phyloP scores from a whole-genome alignment of 64 coral and sea anemone genomes.

The Exaiptasia diaphana region DNA sequence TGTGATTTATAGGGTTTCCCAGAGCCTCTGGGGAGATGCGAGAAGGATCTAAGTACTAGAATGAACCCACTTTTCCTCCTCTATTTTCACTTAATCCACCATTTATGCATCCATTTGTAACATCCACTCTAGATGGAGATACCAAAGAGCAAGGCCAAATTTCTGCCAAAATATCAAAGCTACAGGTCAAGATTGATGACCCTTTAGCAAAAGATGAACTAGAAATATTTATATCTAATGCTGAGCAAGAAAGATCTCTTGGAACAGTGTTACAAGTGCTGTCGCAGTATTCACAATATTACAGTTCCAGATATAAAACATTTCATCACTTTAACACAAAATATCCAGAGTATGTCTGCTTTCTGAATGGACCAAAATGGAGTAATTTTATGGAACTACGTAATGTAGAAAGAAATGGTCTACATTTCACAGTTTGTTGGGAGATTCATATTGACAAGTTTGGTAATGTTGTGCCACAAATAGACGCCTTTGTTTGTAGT shows the following conservation, averaged over 20 bases:
- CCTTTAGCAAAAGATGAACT: conserved; percentile 59
- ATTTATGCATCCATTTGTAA: no score
- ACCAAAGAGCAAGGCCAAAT: background rate
- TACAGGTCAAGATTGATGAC: conserved; percentile 13
- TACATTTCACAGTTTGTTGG: conserved; percentile 58
- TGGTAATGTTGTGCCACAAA: conserved; percentile 52
- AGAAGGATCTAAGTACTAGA: no score
- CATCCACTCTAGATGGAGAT: no score
- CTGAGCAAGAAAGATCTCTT: conserved; percentile 40
- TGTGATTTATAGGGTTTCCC: no score
- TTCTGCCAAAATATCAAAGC: conserved; percentile 16
- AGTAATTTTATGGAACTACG: conserved; percentile 51
- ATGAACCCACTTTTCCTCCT: no score
- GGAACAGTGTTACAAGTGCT: conserved; percentile 57
- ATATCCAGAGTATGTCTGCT: conserved; percentile 57
- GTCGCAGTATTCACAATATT: conserved; percentile 56
- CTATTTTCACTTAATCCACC: no score
- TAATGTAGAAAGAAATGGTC: conserved; percentile 18
- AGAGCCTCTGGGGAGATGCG: no score
- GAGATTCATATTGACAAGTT: conserved; percentile 23
- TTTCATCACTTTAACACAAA: conserved; percentile 70
- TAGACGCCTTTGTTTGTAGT: conserved; percentile 36
- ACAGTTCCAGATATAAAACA: conserved; percentile 45
- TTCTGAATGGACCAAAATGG: conserved; percentile 4
- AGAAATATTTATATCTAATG: conserved; percentile 22